phyloP scores from a whole-genome alignment of 2,797 vertebrate genomes.

The Danio choprae region DNA sequence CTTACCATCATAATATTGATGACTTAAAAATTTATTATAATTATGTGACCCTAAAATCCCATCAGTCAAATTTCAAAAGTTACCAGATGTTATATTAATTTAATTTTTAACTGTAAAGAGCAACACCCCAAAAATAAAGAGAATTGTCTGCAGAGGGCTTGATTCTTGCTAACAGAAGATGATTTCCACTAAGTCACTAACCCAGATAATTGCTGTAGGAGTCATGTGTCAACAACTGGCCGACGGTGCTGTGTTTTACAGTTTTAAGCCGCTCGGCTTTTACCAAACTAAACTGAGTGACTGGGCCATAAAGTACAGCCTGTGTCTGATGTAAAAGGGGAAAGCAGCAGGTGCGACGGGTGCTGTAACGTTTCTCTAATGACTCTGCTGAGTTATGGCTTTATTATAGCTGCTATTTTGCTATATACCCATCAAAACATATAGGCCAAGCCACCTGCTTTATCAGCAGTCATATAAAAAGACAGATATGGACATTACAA shows the following conservation, averaged over 20 bases:
- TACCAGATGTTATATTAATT: background rate
- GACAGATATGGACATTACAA: constrained; percentile 65
- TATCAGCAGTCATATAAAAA: constrained; percentile 74
- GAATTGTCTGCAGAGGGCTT: background rate
- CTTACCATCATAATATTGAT: too few relatives aligned
- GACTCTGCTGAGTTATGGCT: constrained; percentile 77
- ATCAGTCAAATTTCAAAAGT: background rate
- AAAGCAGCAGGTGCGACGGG: constrained; percentile 77
- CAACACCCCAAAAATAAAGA: too few relatives aligned
- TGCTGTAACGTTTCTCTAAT: constrained; percentile 73
- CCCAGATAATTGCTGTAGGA: constrained; percentile 49
- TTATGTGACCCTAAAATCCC: background rate
- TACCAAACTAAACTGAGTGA: constrained; percentile 67
- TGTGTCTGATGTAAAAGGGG: constrained; percentile 75
- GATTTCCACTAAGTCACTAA: constrained; percentile 13
- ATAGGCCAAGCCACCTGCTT: constrained; percentile 79
- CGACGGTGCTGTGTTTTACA: constrained; percentile 25
- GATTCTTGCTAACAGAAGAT: constrained; percentile 2
- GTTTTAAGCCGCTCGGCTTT: constrained; percentile 47
- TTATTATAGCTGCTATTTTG: constrained; percentile 74
- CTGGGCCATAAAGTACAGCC: constrained; percentile 75
- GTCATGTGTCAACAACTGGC: constrained; percentile 49
- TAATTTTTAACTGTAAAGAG: background rate
- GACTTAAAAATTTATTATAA: too few relatives aligned
- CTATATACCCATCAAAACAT: constrained; percentile 73